These are phyloP conservation scores for Drosophila insularis DNA, from an alignment of 1,140 invertebrate genomes.

Conservation along the genomic window DNA sequence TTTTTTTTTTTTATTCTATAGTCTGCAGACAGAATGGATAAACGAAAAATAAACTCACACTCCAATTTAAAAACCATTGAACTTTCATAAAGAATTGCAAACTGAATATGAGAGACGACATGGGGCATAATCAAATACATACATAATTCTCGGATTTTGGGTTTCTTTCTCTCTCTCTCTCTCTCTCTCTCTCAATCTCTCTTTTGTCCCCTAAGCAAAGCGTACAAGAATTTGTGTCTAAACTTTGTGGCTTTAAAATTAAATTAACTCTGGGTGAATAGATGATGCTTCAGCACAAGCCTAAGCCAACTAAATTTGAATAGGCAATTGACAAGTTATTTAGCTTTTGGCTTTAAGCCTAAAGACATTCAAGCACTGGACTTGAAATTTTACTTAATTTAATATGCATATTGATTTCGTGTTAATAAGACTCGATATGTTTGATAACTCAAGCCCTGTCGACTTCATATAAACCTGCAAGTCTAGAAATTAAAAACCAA, in stretches of 20 bases:
- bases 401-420: no score
- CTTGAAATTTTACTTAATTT: no score
- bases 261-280: not conserved
- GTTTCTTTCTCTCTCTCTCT: not conserved
- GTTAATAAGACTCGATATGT: no score
- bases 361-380: no score
- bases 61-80: slow-evolving; percentile 28
- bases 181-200: not conserved
- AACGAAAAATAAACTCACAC: slow-evolving; percentile 17
- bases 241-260: slow-evolving; percentile 3
- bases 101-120: slow-evolving; percentile 35
- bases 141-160: slow-evolving; percentile 31
- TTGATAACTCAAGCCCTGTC: no score
- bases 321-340: no score
- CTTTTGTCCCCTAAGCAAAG: not conserved
- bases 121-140: slow-evolving; percentile 13
- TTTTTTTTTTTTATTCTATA: slow-evolving; percentile 1
- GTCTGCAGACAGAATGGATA: slow-evolving; percentile 31
- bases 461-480: no score
- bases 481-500: no score
- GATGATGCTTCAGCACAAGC: no score
- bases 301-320: no score
- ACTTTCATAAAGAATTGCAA: slow-evolving; percentile 35
- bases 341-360: no score
- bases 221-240: slow-evolving; percentile 16